Percentiles rank a stretch among this genome's conserved stretches.
These are phyloP conservation scores for Anthrax anthrax DNA, from an alignment of 2,888 invertebrate genomes.

Conservation along the genomic window DNA sequence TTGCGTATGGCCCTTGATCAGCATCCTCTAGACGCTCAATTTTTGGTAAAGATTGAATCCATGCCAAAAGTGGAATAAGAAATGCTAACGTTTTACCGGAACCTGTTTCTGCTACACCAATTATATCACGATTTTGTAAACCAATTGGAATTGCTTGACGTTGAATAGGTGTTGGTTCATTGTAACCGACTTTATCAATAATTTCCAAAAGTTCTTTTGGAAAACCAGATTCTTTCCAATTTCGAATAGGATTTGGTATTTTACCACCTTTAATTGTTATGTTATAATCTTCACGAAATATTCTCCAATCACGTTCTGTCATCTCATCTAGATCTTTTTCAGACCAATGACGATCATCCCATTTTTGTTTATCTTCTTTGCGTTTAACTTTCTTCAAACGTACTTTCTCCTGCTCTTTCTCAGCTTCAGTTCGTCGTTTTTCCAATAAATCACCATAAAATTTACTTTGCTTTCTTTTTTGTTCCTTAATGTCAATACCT, in stretches of 20 bases:
- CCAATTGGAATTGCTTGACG: slow-evolving; percentile 99
- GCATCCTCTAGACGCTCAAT: slow-evolving; percentile 80
- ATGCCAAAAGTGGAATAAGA: slow-evolving; percentile 87
- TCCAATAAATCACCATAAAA: slow-evolving; percentile 95
- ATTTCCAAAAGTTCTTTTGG: slow-evolving; percentile 84
- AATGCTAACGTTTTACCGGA: slow-evolving; percentile 98
- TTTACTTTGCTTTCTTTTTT: slow-evolving; percentile 88
- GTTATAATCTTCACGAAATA: slow-evolving; percentile 98
- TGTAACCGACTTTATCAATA: slow-evolving; percentile 88
- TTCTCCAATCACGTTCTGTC: slow-evolving; percentile 99
- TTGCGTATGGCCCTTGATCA: slow-evolving; percentile 95
- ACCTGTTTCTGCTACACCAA: slow-evolving; percentile 98
- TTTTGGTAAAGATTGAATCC: slow-evolving; percentile 97
- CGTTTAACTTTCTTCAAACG: slow-evolving; percentile 82
- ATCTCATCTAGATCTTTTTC: slow-evolving; percentile 89
- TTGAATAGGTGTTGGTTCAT: slow-evolving; percentile 98
- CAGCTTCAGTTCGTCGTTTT: slow-evolving; percentile 86
- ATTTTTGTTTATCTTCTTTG: slow-evolving; percentile 95
- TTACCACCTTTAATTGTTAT: slow-evolving; percentile 95
- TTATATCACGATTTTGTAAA: slow-evolving; percentile 85
- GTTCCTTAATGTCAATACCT: slow-evolving; percentile 94
- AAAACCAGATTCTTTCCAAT: slow-evolving; percentile 88
- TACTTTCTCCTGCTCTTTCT: slow-evolving; percentile 91
- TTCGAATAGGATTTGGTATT: slow-evolving; percentile 90
- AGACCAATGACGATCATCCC: slow-evolving; percentile 99